Base-by-base conservation (phyloP, 1,140 invertebrate genomes). In the Muscidifurax raptorellus region DNA sequence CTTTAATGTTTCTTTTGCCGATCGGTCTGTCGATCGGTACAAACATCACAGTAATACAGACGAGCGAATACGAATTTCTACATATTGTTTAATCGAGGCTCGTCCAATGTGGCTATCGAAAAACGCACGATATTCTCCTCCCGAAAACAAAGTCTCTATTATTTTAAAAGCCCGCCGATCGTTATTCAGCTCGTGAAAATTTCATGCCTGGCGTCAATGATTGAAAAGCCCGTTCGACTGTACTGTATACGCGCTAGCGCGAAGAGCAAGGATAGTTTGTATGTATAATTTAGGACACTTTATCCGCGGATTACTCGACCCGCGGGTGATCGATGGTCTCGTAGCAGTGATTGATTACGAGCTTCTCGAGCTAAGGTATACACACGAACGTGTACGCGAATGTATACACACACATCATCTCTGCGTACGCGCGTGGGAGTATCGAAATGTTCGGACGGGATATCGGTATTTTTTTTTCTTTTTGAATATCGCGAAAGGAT, bases 341-440 rank as follows among this genome's bases (percentile, higher is more conserved):
- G 30, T 59, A 27, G 47, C 28, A 6, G 80, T 82, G 80, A 82
- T 82, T 82, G 27, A 82, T 75, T 40, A 18, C 71, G 30, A 74
- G 28, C 18, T 40, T 74, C 7, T 59, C 22, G n/a, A 18, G 44
- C 44, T 13, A 47, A 15, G 44, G 44, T 47, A 47, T 47, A 47
- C 2, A 59, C 18, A 22, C 52, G 22, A n/a, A 5, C 0, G 36
- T 40, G 3, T 22, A 18, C 18, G 18, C 15, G 2, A 2, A 22
- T 10, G 9, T 10, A 52, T 18, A 52, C 5, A 18, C 47, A 4
- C 3, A n/a, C 52, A n/a, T 59, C 52, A 59, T 22, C n/a, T 22
- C 6, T 18, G 52, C 18, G 6, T 59, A 36, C 32, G 9, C 32
- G 32, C 32, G 0, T 36, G 32, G 5, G 32, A 7, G 10, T 40